A percentile compares a stretch with the other conserved stretches of the same genome.
Evolutionary conservation across 2,113 vertebrate species (phyloP).

Genomic region (Phrynosoma platyrhinos): DNA sequence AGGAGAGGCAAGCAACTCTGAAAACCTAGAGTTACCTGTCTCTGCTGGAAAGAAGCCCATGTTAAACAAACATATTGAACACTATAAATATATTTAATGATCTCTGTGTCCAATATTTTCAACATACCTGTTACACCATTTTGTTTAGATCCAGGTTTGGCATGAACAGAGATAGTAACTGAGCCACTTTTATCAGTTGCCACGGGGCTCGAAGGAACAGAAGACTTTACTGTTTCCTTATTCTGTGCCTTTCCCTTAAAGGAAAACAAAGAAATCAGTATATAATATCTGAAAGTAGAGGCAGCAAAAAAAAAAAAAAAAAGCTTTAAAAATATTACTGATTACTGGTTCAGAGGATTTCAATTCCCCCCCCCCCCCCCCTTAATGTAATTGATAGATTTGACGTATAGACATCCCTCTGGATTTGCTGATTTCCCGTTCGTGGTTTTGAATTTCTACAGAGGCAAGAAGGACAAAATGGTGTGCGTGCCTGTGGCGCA

Average conservation of each 20-base stretch:
- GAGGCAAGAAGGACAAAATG: too few relatives aligned
- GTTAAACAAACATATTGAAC: background rate
- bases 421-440: too few relatives aligned
- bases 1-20: background rate
- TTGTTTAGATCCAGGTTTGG: constrained; percentile 88
- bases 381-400: too few relatives aligned
- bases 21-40: background rate
- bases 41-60: background rate
- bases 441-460: too few relatives aligned
- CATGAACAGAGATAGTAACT: constrained; percentile 82
- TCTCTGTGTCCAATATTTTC: background rate
- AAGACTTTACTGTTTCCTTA: constrained; percentile 44
- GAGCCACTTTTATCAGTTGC: constrained; percentile 75
- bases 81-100: background rate
- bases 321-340: background rate
- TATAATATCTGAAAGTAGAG: background rate
- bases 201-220: constrained; percentile 74
- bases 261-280: constrained; percentile 17
- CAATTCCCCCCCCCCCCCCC: too few relatives aligned
- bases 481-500: too few relatives aligned
- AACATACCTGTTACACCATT: constrained; percentile 82
- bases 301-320: background rate
- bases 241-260: constrained; percentile 64
- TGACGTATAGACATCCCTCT: too few relatives aligned
- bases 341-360: too few relatives aligned